Evolutionary conservation across 2,113 vertebrate genomes (phyloP), one percentile per base, ranked within the genome.

Genomic region (Cephalopholis sonnerati): DNA sequence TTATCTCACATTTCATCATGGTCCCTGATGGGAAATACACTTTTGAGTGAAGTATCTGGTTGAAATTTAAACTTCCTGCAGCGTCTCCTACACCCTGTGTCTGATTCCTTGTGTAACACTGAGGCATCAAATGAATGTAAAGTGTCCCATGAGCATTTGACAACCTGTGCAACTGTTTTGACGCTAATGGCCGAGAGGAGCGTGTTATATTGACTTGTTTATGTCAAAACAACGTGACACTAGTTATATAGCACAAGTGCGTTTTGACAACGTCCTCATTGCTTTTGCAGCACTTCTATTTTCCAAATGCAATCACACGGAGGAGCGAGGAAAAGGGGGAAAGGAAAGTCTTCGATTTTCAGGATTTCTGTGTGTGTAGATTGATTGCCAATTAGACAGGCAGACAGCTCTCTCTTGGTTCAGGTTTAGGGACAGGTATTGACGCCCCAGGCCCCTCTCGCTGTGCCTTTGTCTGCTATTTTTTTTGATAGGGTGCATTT

Each of bases 341-440:
- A 58, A 69, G 24, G 58, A 44, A 69, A 24, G 59, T 66, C 7
- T 83, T 85, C 0, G 10, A 72, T 82, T 83, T 80, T 74, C 17
- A 66, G 58, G 50, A 79, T 64, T 71, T 69, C 58, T 53, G 44
- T 65, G 24, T 51, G 32, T 84, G 64, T 78, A 70, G 66, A 90
- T 85, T 88, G 91, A 89, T 87, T 89, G 88, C 74, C 88, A 92
- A 89, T 92, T 92, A 93, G 81, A 75, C 36, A 59, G 61, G 51
- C 87, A 84, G 68, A 62, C 82, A n/a, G 65, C 36, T 11, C 36
- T 46, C 12, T 82, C 82, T 72, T 44, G 61, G 67, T 86, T 74
- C 65, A 84, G 87, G 79, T 82, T 90, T 80, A 68, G 87, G 87
- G 89, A 90, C 89, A 61, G 79, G 70, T 92, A 89, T 92, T 85